A percentile compares a stretch with the other conserved stretches of the same genome.
These are phyloP conservation scores for Ecdyonurus torrentis DNA, from an alignment of 2,888 invertebrate species.

Conservation along the genomic window DNA sequence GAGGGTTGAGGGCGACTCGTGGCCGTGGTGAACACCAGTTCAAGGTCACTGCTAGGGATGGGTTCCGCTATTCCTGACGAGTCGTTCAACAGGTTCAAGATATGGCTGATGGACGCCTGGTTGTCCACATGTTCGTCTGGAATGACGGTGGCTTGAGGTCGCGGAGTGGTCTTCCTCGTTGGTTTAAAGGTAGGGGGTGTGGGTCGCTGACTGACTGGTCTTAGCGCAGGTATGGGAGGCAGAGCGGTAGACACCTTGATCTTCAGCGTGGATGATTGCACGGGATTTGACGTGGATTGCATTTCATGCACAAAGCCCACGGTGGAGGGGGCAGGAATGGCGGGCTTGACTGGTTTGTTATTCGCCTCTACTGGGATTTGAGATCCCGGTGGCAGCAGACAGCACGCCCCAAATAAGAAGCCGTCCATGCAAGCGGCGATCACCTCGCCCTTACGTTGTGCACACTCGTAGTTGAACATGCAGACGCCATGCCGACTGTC, in stretches of 20 bases:
- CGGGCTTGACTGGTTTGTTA: conserved; percentile 4
- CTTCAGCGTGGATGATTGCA: neutral
- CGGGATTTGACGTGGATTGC: neutral
- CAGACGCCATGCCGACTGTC: conserved; percentile 36
- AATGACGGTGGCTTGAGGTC: conserved; percentile 15
- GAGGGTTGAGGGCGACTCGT: neutral
- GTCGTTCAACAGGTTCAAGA: conserved; percentile 28
- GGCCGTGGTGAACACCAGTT: neutral
- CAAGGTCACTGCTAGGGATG: conserved; percentile 13
- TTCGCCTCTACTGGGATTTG: conserved; percentile 1
- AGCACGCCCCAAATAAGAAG: conserved; percentile 83
- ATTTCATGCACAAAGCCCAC: neutral
- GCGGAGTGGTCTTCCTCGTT: conserved; percentile 23
- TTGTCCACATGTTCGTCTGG: conserved; percentile 19
- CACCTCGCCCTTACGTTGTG: conserved; percentile 58
- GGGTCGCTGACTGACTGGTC: conserved; percentile 20
- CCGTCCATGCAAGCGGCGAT: conserved; percentile 87
- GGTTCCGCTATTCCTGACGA: conserved; percentile 17
- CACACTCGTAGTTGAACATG: conserved; percentile 88
- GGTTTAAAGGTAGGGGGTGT: conserved; percentile 27
- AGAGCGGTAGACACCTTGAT: neutral
- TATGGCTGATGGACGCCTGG: conserved; percentile 29
- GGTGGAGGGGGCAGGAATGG: neutral
- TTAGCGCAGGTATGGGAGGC: conserved; percentile 4
- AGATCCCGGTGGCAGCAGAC: conserved; percentile 41